A percentile compares a stretch with the other conserved stretches of the same genome.
Evolutionary conservation across 2,888 invertebrate species (phyloP).

Genomic region (Adineta ricciae): DNA sequence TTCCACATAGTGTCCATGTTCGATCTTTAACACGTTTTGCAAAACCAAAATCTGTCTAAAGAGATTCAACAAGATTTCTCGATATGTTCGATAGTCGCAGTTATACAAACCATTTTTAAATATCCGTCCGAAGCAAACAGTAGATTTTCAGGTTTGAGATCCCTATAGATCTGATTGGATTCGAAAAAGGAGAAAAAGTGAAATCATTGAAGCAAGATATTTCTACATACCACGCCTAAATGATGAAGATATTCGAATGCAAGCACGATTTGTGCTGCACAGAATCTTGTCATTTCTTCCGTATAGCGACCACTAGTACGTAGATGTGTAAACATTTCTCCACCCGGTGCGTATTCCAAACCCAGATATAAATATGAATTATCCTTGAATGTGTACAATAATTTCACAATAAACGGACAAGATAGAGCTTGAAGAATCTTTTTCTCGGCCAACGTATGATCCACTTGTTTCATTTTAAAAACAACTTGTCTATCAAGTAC

Average conservation of each 20-base stretch:
- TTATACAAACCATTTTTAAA: conserved; percentile 16
- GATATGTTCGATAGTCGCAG: no score
- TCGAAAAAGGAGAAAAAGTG: not conserved
- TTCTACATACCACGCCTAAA: conserved; percentile 25
- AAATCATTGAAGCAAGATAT: no score
- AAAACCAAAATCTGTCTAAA: conserved; percentile 33
- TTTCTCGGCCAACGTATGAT: conserved; percentile 32
- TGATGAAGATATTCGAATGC: conserved; percentile 33
- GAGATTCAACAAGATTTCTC: not conserved
- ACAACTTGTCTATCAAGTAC: conserved; percentile 32
- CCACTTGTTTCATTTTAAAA: conserved; percentile 34
- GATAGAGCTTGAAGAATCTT: conserved; percentile 27
- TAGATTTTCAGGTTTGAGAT: conserved; percentile 33
- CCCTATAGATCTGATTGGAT: conserved; percentile 23
- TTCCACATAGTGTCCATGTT: conserved; percentile 34
- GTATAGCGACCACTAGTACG: conserved; percentile 29
- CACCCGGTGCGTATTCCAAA: conserved; percentile 29
- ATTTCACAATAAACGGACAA: conserved; percentile 32
- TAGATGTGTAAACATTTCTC: conserved; percentile 33
- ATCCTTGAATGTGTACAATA: conserved; percentile 30
- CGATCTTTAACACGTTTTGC: conserved; percentile 33
- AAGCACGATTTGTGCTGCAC: conserved; percentile 29
- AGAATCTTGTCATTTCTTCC: conserved; percentile 31
- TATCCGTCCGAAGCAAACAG: conserved; percentile 30
- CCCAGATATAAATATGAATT: conserved; percentile 32